phyloP scores from a whole-genome alignment of 2,113 vertebrate genomes.

The Salvelinus fontinalis region DNA sequence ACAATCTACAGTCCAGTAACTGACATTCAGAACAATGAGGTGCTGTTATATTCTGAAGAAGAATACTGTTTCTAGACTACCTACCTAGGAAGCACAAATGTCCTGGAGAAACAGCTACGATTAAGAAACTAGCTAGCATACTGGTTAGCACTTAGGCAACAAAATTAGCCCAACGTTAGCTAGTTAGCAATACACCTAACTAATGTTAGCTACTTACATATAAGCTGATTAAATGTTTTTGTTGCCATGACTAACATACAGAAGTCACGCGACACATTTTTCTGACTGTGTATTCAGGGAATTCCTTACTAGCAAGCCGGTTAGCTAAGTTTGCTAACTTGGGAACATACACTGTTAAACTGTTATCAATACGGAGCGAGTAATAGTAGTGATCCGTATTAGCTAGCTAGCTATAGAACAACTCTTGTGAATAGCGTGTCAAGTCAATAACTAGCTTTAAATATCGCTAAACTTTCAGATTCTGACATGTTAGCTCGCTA shows the following conservation, averaged over 20 bases:
- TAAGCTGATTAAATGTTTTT: constrained; percentile 1
- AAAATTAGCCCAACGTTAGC: no score
- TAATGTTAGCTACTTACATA: background rate
- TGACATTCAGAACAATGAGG: background rate
- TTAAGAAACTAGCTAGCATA: background rate
- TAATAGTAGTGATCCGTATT: no score
- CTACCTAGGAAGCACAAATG: background rate
- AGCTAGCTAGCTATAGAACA: no score
- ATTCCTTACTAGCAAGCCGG: background rate
- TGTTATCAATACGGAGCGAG: background rate
- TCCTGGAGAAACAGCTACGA: background rate
- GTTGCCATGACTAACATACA: background rate
- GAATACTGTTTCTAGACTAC: background rate
- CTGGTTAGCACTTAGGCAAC: background rate
- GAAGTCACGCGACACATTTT: background rate
- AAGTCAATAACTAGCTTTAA: background rate
- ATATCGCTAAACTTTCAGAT: background rate
- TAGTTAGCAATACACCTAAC: no score
- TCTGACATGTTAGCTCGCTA: background rate
- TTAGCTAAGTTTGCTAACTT: background rate
- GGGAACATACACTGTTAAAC: background rate
- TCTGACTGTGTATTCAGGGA: constrained; percentile 11
- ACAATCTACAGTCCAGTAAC: background rate
- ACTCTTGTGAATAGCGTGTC: no score
- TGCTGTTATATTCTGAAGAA: background rate